These are phyloP conservation scores for Etia nguti DNA, from an alignment of 2,113 vertebrate species.

Conservation along the genomic window DNA sequence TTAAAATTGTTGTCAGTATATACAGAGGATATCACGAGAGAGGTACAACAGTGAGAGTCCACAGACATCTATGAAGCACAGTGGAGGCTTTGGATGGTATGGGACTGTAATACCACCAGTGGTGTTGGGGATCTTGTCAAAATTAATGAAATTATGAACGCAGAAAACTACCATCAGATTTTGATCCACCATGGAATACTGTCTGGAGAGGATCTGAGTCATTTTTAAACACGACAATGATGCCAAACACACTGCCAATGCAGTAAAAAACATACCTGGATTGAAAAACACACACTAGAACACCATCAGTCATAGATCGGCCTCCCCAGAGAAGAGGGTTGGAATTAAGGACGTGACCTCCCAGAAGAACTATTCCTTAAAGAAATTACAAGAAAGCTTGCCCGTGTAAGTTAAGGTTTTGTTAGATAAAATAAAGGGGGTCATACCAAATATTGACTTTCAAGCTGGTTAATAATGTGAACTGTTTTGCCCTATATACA, in stretches of 20 bases:
- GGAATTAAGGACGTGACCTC: too few species aligned
- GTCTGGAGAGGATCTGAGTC: not conserved
- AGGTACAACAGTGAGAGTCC: not conserved
- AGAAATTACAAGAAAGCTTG: not conserved
- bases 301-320: too few species aligned
- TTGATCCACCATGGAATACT: not conserved
- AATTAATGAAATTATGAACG: not conserved
- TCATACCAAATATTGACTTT: not conserved
- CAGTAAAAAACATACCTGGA: too few species aligned
- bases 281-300: too few species aligned
- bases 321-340: too few species aligned
- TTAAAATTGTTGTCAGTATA: not conserved
- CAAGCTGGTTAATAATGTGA: not conserved
- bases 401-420: not conserved
- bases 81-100: not conserved
- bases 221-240: not conserved
- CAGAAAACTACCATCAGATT: not conserved
- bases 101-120: not conserved
- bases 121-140: not conserved
- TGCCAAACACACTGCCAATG: too few species aligned
- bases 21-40: not conserved
- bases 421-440: not conserved
- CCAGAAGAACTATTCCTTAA: not conserved
- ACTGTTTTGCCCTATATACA: not conserved
- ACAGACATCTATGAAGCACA: not conserved